Conservation (phyloP, 2,113 vertebrate species). For the Semnornis frantzii region DNA sequence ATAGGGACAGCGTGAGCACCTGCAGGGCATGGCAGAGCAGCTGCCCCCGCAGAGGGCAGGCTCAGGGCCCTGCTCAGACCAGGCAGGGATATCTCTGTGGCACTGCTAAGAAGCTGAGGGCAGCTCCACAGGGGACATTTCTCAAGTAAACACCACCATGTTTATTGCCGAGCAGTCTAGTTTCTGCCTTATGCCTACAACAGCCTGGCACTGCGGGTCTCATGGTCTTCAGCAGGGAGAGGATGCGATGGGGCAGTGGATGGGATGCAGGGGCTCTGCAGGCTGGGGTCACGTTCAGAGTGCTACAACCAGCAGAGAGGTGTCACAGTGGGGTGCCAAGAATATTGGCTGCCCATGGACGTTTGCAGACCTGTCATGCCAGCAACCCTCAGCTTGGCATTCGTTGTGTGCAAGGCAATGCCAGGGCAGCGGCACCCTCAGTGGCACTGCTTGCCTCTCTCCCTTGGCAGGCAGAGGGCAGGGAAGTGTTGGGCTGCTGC, state of each 20-base stretch:
- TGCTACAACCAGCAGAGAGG: neutral
- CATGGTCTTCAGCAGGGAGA: neutral
- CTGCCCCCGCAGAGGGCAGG: no score
- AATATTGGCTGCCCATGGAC: no score
- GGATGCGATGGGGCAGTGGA: neutral
- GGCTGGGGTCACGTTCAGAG: neutral
- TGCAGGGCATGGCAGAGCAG: no score
- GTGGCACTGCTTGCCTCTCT: neutral
- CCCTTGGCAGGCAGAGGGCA: neutral
- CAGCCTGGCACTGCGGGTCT: neutral
- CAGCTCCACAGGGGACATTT: neutral
- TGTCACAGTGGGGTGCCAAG: neutral
- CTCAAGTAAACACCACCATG: neutral
- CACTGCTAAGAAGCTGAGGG: no score
- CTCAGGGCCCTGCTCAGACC: no score
- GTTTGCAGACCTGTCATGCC: no score
- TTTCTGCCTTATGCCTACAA: neutral
- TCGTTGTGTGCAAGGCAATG: neutral
- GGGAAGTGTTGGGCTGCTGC: no score
- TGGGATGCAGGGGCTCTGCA: no score
- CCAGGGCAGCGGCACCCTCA: neutral
- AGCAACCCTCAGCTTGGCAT: neutral
- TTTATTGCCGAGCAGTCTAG: neutral
- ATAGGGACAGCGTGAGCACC: neutral
- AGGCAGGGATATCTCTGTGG: no score